Conservation (phyloP, 2,113 vertebrate species). For the Podiceps cristatus region DNA sequence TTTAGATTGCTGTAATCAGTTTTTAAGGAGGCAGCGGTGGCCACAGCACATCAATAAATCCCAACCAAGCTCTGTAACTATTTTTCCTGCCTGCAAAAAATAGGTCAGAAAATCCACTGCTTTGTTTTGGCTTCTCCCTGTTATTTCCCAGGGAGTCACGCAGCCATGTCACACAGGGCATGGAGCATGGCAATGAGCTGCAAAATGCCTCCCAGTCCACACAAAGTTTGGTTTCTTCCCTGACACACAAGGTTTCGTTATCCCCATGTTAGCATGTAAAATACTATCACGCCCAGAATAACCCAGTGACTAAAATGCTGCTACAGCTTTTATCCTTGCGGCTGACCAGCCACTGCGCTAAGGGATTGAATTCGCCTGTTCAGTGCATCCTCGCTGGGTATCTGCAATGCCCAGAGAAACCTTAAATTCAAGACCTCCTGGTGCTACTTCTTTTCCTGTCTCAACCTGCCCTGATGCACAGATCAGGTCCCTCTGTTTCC, state of each 20-base stretch:
- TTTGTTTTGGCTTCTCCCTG: neutral
- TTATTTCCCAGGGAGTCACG: neutral
- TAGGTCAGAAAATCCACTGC: neutral
- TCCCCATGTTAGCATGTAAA: neutral
- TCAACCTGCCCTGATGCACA: accelerated
- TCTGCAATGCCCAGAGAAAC: neutral
- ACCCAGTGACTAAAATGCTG: no score
- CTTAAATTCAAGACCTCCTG: no score
- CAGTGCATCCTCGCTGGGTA: no score
- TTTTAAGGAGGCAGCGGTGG: neutral
- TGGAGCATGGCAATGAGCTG: neutral
- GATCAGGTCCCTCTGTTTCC: neutral
- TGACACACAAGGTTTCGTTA: neutral
- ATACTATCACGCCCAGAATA: accelerated
- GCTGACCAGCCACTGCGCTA: accelerated
- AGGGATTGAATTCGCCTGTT: neutral
- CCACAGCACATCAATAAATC: neutral
- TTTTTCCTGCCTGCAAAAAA: neutral
- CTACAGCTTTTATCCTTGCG: neutral
- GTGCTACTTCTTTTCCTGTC: neutral
- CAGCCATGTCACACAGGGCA: neutral
- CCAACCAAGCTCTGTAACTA: neutral
- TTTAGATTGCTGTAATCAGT: neutral
- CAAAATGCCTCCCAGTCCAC: accelerated
- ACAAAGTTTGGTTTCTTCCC: neutral